These are phyloP conservation scores for Spatula versicolor DNA, from an alignment of 2,797 vertebrate species.

Conservation along the genomic window DNA sequence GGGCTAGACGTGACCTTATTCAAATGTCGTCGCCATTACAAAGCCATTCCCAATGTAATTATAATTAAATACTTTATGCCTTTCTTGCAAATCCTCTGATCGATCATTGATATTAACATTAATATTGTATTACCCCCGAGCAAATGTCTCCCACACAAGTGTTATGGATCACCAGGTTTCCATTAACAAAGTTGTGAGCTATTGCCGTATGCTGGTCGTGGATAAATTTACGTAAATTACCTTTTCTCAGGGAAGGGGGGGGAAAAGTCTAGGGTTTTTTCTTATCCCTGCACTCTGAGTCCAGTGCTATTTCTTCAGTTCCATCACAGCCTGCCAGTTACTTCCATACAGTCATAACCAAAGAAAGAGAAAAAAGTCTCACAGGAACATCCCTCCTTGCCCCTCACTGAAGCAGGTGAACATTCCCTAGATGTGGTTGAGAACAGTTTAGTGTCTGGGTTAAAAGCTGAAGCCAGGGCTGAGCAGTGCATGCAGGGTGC, in stretches of 20 bases:
- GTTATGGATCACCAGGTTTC: constrained; percentile 98
- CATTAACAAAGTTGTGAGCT: constrained; percentile 93
- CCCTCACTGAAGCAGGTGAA: neutral
- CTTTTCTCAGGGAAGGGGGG: constrained; percentile 73
- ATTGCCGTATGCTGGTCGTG: constrained; percentile 70
- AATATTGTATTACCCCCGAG: constrained; percentile 90
- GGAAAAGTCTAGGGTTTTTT: neutral
- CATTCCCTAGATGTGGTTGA: rapidly evolving
- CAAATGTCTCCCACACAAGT: constrained; percentile 83
- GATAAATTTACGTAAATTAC: constrained; percentile 91
- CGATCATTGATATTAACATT: constrained; percentile 93
- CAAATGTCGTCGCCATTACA: constrained; percentile 89
- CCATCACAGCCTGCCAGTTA: neutral
- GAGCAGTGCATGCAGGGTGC: neutral
- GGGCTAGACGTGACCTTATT: constrained; percentile 96
- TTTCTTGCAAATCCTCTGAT: constrained; percentile 96
- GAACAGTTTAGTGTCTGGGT: rapidly evolving
- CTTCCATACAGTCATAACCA: neutral
- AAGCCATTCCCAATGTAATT: constrained; percentile 84
- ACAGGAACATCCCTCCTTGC: neutral
- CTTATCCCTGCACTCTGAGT: neutral
- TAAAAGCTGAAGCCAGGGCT: neutral
- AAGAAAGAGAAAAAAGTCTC: neutral
- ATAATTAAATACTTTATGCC: constrained; percentile 98
- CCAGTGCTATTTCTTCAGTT: neutral